Conservation (phyloP, 2,888 invertebrate species). For the Cosmia pyralina region DNA sequence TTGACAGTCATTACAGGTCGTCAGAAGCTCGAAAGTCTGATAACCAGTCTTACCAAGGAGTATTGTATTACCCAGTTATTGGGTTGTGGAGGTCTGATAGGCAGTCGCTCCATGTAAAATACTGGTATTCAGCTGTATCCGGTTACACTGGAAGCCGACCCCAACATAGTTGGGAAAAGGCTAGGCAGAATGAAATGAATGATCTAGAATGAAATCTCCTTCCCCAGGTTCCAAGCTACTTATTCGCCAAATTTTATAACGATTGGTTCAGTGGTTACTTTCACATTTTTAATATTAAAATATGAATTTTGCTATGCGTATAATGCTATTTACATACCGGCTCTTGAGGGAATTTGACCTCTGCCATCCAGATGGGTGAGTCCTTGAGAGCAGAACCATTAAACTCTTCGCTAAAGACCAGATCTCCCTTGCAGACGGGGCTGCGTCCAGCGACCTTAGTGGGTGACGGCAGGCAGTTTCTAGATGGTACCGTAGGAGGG, state of each 20-base stretch:
- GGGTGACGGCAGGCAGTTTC: conserved; percentile 70
- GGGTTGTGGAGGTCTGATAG: too few relatives aligned
- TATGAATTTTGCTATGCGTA: neutral
- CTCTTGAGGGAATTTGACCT: conserved; percentile 89
- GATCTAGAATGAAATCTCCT: too few relatives aligned
- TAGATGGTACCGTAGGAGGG: conserved; percentile 52
- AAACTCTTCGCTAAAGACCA: conserved; percentile 92
- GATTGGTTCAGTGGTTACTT: neutral
- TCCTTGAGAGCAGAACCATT: conserved; percentile 73
- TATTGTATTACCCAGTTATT: too few relatives aligned
- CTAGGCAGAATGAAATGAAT: too few relatives aligned
- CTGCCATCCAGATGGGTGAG: conserved; percentile 85
- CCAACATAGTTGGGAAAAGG: too few relatives aligned
- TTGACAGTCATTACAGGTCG: too few relatives aligned
- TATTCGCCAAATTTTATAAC: neutral
- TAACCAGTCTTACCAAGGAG: too few relatives aligned
- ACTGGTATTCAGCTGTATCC: too few relatives aligned
- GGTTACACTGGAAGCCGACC: too few relatives aligned
- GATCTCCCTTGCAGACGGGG: conserved; percentile 85
- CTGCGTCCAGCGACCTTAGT: conserved; percentile 74
- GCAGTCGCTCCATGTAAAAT: too few relatives aligned
- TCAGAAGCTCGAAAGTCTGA: too few relatives aligned
- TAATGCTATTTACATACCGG: conserved; percentile 89
- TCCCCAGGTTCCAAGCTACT: too few relatives aligned
- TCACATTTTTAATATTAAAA: neutral